Conservation (phyloP, 2,113 vertebrate genomes). For the Callithrix jacchus region DNA sequence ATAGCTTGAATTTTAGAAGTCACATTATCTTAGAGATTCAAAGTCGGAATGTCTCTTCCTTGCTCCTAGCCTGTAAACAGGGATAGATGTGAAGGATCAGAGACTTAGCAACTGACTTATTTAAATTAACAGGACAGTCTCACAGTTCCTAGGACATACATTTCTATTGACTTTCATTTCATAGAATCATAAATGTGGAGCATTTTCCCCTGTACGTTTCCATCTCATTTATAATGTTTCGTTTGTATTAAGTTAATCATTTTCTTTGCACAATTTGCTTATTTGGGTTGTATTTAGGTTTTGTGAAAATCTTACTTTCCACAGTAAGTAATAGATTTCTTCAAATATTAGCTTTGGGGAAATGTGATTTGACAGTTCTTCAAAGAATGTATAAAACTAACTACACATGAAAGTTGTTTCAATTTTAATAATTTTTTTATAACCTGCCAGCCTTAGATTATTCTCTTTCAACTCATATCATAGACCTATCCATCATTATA, state of each 20-base stretch:
- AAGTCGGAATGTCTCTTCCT: background rate
- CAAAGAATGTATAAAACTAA: slow-evolving; percentile 66
- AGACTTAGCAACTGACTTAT: background rate
- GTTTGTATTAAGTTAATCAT: slow-evolving; percentile 37
- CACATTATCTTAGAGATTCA: background rate
- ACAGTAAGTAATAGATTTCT: slow-evolving; percentile 61
- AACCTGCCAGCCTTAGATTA: slow-evolving; percentile 29
- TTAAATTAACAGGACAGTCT: background rate
- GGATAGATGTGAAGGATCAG: background rate
- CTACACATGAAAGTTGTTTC: slow-evolving; percentile 66
- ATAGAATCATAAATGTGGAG: background rate
- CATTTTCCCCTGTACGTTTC: background rate
- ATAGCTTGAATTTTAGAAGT: background rate
- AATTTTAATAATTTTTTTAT: slow-evolving; percentile 33
- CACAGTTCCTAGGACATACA: background rate
- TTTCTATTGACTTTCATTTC: background rate
- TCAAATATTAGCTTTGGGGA: slow-evolving; percentile 66
- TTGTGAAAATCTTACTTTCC: slow-evolving; percentile 54
- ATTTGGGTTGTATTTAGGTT: slow-evolving; percentile 31
- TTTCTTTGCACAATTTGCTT: slow-evolving; percentile 48
- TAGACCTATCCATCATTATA: background rate
- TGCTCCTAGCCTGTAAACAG: background rate
- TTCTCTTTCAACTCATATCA: slow-evolving; percentile 59
- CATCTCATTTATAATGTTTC: background rate
- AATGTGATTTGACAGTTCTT: slow-evolving; percentile 66